These are phyloP conservation scores for Epirrita christyi DNA, from an alignment of 2,888 invertebrate genomes.

Conservation along the genomic window DNA sequence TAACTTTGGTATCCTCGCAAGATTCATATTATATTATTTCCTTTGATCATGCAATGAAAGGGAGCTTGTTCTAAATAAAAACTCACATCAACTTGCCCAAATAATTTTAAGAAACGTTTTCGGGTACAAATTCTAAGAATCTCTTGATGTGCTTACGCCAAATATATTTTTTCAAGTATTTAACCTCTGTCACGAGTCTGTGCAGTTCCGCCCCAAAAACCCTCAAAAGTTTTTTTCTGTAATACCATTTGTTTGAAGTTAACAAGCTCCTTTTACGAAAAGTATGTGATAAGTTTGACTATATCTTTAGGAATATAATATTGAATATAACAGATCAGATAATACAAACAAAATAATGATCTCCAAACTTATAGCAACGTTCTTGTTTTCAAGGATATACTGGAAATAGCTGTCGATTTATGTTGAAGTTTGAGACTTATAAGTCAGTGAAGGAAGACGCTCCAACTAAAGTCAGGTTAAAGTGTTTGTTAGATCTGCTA, in stretches of 20 bases:
- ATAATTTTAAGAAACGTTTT: background rate
- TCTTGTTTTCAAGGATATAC: background rate
- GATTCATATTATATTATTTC: no score
- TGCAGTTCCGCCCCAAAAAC: conserved; percentile 10
- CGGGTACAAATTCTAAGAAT: conserved; percentile 1
- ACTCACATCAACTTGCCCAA: no score
- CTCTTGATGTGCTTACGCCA: background rate
- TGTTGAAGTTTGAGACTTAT: no score
- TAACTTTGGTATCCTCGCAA: no score
- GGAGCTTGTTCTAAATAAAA: no score
- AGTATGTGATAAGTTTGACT: conserved; percentile 3
- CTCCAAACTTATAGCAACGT: background rate
- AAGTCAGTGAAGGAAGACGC: no score
- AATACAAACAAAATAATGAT: conserved; percentile 30
- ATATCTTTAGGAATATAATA: conserved; percentile 31
- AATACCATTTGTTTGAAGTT: conserved; percentile 11
- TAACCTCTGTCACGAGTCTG: conserved; percentile 1
- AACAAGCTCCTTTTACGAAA: conserved; percentile 8
- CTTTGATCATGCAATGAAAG: no score
- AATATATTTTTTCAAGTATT: conserved; percentile 11
- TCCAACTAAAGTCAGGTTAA: no score
- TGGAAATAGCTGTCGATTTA: background rate
- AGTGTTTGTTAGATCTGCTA: no score
- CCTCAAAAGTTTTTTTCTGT: conserved; percentile 6
- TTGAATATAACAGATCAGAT: background rate